Evolutionary conservation across 2,797 vertebrate species (phyloP).

Genomic region (Oceanodroma leucorhoa): DNA sequence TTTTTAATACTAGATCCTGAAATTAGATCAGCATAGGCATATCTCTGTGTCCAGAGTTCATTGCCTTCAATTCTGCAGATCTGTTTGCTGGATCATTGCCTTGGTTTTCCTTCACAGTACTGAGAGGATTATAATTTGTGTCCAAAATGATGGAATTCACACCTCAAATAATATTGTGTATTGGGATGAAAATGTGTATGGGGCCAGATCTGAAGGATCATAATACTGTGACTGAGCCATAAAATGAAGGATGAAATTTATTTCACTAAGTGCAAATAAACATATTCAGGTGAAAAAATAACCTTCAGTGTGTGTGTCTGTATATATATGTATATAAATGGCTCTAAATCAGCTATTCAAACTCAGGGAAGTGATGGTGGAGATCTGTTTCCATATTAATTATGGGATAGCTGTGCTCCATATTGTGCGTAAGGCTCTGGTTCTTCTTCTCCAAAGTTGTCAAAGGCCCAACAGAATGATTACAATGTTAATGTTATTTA

Average conservation of each 20-base stretch:
- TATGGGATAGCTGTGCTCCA: background rate
- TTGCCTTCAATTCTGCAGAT: background rate
- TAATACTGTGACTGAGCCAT: background rate
- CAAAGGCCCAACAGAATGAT: background rate
- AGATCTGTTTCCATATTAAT: background rate
- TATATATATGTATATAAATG: too few species aligned
- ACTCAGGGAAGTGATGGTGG: background rate
- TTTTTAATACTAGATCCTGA: background rate
- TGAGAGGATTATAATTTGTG: background rate
- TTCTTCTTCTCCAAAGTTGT: background rate
- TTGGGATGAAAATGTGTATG: background rate
- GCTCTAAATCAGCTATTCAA: background rate
- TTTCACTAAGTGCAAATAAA: background rate
- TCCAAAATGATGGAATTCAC: background rate
- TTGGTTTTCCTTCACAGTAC: background rate
- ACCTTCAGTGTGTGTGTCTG: rapidly evolving
- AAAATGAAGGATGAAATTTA: background rate
- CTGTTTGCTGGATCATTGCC: background rate
- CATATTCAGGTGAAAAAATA: background rate
- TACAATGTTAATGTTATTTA: background rate
- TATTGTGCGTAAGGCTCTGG: background rate
- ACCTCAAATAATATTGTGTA: background rate
- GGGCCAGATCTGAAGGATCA: background rate
- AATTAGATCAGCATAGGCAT: background rate
- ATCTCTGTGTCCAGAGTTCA: background rate